Base-by-base conservation (phyloP, 1,140 invertebrate species). In the Lepidostoma basale region DNA sequence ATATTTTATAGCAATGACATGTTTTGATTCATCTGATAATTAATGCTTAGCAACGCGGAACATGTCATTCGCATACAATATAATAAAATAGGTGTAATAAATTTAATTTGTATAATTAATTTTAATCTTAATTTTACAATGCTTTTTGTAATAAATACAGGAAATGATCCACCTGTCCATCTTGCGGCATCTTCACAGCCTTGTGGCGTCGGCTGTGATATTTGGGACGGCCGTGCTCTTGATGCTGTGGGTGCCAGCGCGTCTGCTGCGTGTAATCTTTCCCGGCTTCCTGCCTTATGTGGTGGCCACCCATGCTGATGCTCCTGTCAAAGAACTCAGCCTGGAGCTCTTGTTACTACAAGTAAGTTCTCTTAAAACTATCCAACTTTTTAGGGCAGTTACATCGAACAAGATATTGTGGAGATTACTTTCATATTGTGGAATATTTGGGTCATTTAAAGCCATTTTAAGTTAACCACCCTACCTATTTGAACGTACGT, bases 131-230 rank as follows among this genome's bases (percentile, higher is more conserved):
- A n/a, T n/a, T n/a, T n/a, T n/a, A n/a, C n/a, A n/a, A n/a, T n/a
- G n/a, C n/a, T 33, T 33, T 33, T 33, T 33, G 5, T 33, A 33
- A 33, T 33, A 56, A 56, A 72, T 74, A n/a, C 70, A 85, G 83
- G 89, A 99, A 88, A 99, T 99, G 97, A 99, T 99, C 67, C 97
- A 99, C 78, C 84, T 98, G 26, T 93, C 97, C 5, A 94, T 99
- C 44, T 83, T 96, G 49, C 87, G 92, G 62, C 98, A 99, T 77
- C 88, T 96, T 3, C 86, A 96, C 26, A 86, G 97, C 60, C 86
- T 99, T 42, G 85, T 98, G 3, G 92, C 93, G 0, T 99, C 97
- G 0, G 92, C 95, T 33, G 92, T 98, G 70, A 93, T 99, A 68
- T 99, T 99, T 83, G 97, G 97, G 12, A 97, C 94, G 3, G 95